A percentile compares a stretch with the other conserved stretches of the same genome.
These are phyloP conservation scores for Rhagonycha lutea DNA, from an alignment of 2,888 invertebrate species.

Conservation along the genomic window DNA sequence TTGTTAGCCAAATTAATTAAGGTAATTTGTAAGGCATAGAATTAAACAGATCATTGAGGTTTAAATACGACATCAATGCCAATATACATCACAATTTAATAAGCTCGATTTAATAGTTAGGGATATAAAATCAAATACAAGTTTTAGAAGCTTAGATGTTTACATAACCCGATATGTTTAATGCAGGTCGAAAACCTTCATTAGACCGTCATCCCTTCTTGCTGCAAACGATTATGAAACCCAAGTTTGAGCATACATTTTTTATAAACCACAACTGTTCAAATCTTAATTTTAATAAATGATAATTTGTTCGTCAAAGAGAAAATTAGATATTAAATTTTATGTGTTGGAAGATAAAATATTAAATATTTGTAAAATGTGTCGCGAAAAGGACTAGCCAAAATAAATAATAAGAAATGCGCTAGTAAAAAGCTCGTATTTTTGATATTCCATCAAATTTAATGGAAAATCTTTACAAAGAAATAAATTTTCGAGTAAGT, in stretches of 20 bases:
- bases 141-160: slow-evolving; percentile 13
- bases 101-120: slow-evolving; percentile 13
- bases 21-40: neutral
- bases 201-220: slow-evolving; percentile 18
- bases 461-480: neutral
- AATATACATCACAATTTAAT: slow-evolving; percentile 13
- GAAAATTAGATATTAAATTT: neutral
- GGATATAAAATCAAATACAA: slow-evolving; percentile 14
- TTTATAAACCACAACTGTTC: neutral
- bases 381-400: neutral
- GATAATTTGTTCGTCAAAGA: neutral
- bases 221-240: slow-evolving; percentile 4
- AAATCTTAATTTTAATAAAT: neutral
- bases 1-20: neutral
- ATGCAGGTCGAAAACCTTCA: slow-evolving; percentile 18
- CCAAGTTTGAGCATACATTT: neutral
- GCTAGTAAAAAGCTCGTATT: neutral
- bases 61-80: neutral
- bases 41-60: neutral
- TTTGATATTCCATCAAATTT: neutral
- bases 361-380: neutral
- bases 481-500: neutral
- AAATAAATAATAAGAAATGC: neutral
- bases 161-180: slow-evolving; percentile 19
- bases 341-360: neutral